Conservation (phyloP, 2,888 invertebrate genomes). For the Eupithecia abbreviata region DNA sequence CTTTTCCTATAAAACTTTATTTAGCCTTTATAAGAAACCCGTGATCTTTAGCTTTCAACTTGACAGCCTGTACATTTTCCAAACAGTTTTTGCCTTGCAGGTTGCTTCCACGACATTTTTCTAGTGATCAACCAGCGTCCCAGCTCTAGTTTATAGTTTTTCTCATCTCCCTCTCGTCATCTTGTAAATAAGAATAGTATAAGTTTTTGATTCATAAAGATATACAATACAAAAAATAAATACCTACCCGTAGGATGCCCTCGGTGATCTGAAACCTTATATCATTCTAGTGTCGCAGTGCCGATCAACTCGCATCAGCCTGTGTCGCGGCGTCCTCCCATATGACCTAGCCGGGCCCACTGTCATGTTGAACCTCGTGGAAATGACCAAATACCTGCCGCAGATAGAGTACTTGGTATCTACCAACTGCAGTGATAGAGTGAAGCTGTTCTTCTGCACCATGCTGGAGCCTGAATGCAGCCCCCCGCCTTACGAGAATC, state of each 20-base stretch:
- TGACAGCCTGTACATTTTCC: not conserved
- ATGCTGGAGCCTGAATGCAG: constrained; percentile 87
- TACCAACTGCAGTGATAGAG: constrained; percentile 86
- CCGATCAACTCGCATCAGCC: constrained; percentile 76
- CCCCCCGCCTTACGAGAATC: constrained; percentile 78
- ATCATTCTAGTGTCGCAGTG: constrained; percentile 74
- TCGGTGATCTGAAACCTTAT: not conserved
- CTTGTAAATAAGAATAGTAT: not conserved
- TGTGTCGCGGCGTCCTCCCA: constrained; percentile 87
- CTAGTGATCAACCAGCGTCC: not conserved
- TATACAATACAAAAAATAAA: constrained; percentile 2
- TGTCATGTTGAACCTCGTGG: constrained; percentile 62
- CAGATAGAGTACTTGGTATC: constrained; percentile 84
- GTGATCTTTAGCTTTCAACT: not conserved
- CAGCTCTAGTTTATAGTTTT: not conserved
- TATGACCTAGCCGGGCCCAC: constrained; percentile 86
- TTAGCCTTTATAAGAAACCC: not conserved
- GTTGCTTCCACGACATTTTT: not conserved
- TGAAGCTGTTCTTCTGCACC: constrained; percentile 85
- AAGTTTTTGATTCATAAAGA: not conserved
- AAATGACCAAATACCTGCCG: constrained; percentile 72
- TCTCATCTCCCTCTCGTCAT: no score
- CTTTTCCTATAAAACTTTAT: not conserved
- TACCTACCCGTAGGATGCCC: not conserved
- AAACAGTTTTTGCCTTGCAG: not conserved